These are phyloP conservation scores for Deroptyus accipitrinus DNA, from an alignment of 2,113 vertebrate genomes.

Conservation along the genomic window DNA sequence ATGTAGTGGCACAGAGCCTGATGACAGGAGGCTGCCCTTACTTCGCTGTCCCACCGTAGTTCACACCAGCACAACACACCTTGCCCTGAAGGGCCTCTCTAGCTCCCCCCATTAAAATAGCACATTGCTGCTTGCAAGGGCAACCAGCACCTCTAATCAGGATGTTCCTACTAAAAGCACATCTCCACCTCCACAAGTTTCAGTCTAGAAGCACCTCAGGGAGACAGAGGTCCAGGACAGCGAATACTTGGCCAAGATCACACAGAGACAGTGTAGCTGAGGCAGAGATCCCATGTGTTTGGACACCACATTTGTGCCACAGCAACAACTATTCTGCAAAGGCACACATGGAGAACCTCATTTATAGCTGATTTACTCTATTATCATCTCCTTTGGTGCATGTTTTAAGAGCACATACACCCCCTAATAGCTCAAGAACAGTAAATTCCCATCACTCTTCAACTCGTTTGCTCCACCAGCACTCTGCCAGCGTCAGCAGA, in stretches of 20 bases:
- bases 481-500: constrained; percentile 57
- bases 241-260: background rate
- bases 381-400: background rate
- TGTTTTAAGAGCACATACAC: background rate
- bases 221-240: background rate
- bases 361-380: background rate
- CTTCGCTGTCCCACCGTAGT: fast-evolving
- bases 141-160: background rate
- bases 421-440: background rate
- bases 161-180: background rate
- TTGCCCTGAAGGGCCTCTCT: background rate
- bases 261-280: background rate
- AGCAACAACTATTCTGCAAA: background rate
- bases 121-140: background rate
- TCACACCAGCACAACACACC: background rate
- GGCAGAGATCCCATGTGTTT: background rate
- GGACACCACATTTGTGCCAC: background rate
- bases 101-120: background rate
- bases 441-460: background rate
- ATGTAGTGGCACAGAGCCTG: background rate
- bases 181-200: background rate
- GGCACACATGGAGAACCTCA: fast-evolving
- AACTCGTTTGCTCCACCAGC: constrained; percentile 36
- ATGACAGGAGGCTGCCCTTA: background rate
- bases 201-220: background rate